Evolutionary conservation across 35 echinoderm and acorn worm species (phyloP), one percentile per base, ranked within the genome.

Genomic region (Chiridota heheva): DNA sequence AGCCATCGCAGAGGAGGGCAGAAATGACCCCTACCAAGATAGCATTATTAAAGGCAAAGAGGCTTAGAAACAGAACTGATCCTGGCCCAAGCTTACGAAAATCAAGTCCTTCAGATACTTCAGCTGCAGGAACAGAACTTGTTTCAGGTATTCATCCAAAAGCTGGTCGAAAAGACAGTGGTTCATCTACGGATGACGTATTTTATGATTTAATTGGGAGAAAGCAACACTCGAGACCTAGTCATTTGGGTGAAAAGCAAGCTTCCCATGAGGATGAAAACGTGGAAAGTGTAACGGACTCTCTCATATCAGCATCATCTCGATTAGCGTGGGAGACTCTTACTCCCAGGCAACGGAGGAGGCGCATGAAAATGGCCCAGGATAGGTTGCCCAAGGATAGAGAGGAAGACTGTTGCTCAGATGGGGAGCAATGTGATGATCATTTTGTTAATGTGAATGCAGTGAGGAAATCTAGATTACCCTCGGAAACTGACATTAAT

Each of bases 301-400:
- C 73, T 7, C 60, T 60, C 37, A 49, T 76, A 53, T 63, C 82
- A 49, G 60, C 73, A 2, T 83, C 81, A 16, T 90, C 92, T 42
- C 69, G 92, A 29, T 87, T 96, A 3, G 92, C 92, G 0, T 96
- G 92, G 92, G 92, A 96, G 55, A 42, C 74, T 20, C 73, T 96
- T 40, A 96, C 92, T 1, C 92, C 92, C 24, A 45, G 92, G 16
- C 92, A 96, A 71, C 70, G 87, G 39, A 74, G 82, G 51, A 69
- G 87, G 31, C 74, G 92, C 48, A 87, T 90, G 44, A 89, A 81
- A 65, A 86, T 96, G 90, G 81, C 82, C 27, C 73, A 77, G 31
- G 73, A 53, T 5, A 77, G 60, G 31, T 46, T 46, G 20, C 47
- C 60, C 44, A 40, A 58, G n/a, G 73, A 77, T n/a, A 56, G 30